Evolutionary conservation across 2,888 invertebrate species (phyloP), one percentile per base, ranked within the genome.

Genomic region (Tinea semifulvella): DNA sequence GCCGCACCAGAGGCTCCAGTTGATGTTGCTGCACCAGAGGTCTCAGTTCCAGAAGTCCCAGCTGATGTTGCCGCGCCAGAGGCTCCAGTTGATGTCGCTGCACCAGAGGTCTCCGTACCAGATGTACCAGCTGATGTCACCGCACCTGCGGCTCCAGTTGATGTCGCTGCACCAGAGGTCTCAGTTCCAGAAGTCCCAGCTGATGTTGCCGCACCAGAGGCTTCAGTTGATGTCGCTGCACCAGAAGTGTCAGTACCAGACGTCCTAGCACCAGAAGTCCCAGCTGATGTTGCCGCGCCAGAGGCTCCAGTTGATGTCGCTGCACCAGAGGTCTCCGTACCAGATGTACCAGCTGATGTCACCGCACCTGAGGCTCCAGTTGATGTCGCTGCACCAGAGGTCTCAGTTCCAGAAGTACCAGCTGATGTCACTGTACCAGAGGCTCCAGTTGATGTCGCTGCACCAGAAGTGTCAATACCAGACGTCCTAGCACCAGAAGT

Each of bases 251-350:
- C 31, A 3, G 22, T n/a, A n/a, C n/a, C 16, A 13, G 39, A 19
- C 11, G 17, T 20, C n/a, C n/a, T n/a, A n/a, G 46, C 44, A 25
- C 43, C 49, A 28, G 48, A 36, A 42, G 46, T 31, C 48, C 46
- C 43, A 48, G 55, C 48, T 48, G 52, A 51, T 48, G 46, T 56
- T 45, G 56, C 62, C 35, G 63, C 63, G 26, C 48, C 51, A 48
- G 51, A 55, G 31, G 28, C 13, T 1, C 17, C 16, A 6, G 42
- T n/a, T n/a, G n/a, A n/a, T n/a, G n/a, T n/a, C n/a, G n/a, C n/a
- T n/a, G n/a, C n/a, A n/a, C n/a, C n/a, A n/a, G n/a, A n/a, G n/a
- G n/a, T n/a, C n/a, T n/a, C n/a, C n/a, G n/a, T n/a, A n/a, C n/a
- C 11, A 18, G 22, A 14, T 3, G 40, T 10, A 36, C 16, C 36